Evolutionary conservation across 2,888 invertebrate genomes (phyloP), one percentile per base, ranked within the genome.

Genomic region (Himalopsyche tibetana): DNA sequence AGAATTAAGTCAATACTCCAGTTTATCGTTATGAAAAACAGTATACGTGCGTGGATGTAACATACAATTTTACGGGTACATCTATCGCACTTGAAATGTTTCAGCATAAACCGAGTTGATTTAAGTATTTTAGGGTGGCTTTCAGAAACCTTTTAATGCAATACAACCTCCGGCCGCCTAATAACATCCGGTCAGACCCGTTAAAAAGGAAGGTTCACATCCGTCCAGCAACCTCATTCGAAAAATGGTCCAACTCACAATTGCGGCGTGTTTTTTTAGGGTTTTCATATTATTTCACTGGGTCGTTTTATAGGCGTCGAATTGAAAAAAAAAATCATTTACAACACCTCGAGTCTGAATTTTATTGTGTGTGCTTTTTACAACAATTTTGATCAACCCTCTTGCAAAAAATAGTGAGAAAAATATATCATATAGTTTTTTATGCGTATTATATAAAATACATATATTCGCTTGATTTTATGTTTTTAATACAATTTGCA

Each of bases 111-210:
- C 63, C 63, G 63, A 63, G 63, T 63, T 63, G 63, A 63, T 63
- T 82, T 82, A 56, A 55, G 82, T 38, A 56, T 82, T 55, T 55
- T 56, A 55, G 82, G 36, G 84, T 85, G 83, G 86, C 88, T 88
- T 86, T 88, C 88, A 86, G 84, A 88, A 85, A 85, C 86, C 88
- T 88, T 88, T 88, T 88, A 88, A 88, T 88, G 86, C 88, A 85
- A 85, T 85, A 88, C 85, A 88, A 83, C 84, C 88, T 85, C 80
- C 83, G 42, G 85, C 83, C 86, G 82, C 83, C 86, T 88, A 86
- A 88, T 88, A 88, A 88, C 88, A 85, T 88, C 88, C 88, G 88
- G 84, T 79, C 55, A 80, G 84, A 88, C 86, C 84, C 84, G 80
- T 83, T 84, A 86, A 85, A 87, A 86, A 84, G 86, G 82, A 86